Evolutionary conservation across 2,888 invertebrate species (phyloP).

Genomic region (Morinoia aosen): DNA sequence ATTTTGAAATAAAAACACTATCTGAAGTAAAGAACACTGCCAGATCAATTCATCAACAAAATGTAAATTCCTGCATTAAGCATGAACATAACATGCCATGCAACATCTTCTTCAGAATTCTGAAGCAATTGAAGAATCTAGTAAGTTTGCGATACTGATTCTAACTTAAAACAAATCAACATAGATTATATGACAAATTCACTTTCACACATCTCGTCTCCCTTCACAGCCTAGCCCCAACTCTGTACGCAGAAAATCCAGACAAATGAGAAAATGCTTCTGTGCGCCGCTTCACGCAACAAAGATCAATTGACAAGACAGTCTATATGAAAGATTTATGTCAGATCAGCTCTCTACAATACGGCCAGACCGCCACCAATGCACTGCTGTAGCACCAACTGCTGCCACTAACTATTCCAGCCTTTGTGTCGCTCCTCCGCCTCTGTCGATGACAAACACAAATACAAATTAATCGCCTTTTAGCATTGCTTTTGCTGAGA

Average conservation of each 20-base stretch:
- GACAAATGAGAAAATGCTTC: background rate
- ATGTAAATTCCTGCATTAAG: background rate
- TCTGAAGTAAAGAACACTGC: background rate
- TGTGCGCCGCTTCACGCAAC: background rate
- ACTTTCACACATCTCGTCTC: background rate
- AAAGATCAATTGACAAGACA: slow-evolving; percentile 27
- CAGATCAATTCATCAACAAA: background rate
- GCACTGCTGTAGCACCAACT: background rate
- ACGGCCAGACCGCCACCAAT: background rate
- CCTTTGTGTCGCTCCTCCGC: background rate
- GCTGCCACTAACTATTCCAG: background rate
- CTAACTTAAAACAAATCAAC: background rate
- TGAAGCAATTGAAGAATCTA: background rate
- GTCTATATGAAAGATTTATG: slow-evolving; percentile 33
- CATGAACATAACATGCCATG: background rate
- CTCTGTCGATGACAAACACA: background rate
- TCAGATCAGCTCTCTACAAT: slow-evolving; percentile 13
- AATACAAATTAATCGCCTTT: slow-evolving; percentile 20
- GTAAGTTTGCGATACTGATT: background rate
- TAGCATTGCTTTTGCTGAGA: slow-evolving; percentile 15
- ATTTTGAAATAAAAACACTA: background rate
- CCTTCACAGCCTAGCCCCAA: background rate
- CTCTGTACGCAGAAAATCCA: background rate
- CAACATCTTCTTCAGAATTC: background rate
- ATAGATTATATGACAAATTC: background rate